These are phyloP conservation scores for Linurgus olivaceus DNA, from an alignment of 2,797 vertebrate species.

Conservation along the genomic window DNA sequence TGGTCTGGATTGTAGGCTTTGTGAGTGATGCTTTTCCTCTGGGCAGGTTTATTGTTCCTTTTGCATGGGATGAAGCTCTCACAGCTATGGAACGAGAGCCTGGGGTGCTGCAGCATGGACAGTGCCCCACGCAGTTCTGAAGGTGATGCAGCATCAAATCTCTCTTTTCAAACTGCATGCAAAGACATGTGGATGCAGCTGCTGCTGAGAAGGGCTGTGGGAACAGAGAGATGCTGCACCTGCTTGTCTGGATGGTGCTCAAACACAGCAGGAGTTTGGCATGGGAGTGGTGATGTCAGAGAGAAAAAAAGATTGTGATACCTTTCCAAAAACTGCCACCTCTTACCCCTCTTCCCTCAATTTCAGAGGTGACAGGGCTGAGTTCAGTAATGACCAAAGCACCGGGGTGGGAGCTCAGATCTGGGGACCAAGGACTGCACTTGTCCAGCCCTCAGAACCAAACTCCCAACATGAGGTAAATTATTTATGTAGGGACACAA, in stretches of 20 bases:
- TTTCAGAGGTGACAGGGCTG: background rate
- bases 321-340: background rate
- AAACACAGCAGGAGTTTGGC: background rate
- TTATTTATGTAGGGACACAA: background rate
- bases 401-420: background rate
- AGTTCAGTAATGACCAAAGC: background rate
- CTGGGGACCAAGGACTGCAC: background rate
- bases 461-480: background rate
- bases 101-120: background rate
- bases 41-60: background rate
- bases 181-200: background rate
- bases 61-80: background rate
- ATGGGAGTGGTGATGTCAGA: background rate
- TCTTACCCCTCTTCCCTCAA: background rate
- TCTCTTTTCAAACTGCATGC: background rate
- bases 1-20: background rate
- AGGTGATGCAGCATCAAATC: background rate
- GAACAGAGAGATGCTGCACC: background rate
- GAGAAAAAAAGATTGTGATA: background rate
- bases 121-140: background rate
- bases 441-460: background rate
- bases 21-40: background rate
- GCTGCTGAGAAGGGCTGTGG: background rate
- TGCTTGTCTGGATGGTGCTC: background rate
- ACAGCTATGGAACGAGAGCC: background rate